These are phyloP conservation scores for Campylomormyrus tamandua DNA, from an alignment of 2,113 vertebrate species.

Conservation along the genomic window DNA sequence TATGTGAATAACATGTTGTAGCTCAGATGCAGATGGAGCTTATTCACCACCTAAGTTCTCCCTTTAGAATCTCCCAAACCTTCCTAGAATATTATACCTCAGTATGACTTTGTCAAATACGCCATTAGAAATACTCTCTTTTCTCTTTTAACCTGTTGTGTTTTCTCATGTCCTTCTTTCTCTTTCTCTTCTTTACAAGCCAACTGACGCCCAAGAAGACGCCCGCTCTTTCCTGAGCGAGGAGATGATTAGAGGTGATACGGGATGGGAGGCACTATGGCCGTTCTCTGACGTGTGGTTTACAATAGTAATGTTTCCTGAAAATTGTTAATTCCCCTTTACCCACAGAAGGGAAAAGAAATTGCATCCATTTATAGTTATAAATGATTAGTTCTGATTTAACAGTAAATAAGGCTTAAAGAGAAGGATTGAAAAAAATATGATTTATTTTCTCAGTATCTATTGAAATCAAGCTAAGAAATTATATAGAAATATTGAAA, in stretches of 20 bases:
- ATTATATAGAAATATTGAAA: neutral
- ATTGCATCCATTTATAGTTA: neutral
- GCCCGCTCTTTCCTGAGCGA: conserved; percentile 95
- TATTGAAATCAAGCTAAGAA: neutral
- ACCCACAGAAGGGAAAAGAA: neutral
- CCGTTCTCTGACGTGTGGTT: neutral
- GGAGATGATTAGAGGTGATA: conserved; percentile 93
- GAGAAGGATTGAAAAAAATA: neutral
- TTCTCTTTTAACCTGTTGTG: neutral
- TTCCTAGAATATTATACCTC: neutral
- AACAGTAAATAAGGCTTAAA: neutral
- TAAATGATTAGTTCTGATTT: neutral
- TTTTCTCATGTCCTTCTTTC: neutral
- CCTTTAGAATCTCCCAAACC: neutral
- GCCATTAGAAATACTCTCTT: neutral
- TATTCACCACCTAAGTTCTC: neutral
- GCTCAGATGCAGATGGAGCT: neutral
- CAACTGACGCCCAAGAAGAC: conserved; percentile 65
- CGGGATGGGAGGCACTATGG: neutral
- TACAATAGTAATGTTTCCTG: neutral
- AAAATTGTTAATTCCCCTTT: neutral
- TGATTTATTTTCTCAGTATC: neutral
- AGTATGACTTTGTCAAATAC: neutral
- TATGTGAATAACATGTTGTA: neutral
- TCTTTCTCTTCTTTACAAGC: neutral